A percentile compares a stretch with the other conserved stretches of the same genome.
These are phyloP conservation scores for Drosophila sucinea DNA, from an alignment of 1,140 invertebrate genomes.

Conservation along the genomic window DNA sequence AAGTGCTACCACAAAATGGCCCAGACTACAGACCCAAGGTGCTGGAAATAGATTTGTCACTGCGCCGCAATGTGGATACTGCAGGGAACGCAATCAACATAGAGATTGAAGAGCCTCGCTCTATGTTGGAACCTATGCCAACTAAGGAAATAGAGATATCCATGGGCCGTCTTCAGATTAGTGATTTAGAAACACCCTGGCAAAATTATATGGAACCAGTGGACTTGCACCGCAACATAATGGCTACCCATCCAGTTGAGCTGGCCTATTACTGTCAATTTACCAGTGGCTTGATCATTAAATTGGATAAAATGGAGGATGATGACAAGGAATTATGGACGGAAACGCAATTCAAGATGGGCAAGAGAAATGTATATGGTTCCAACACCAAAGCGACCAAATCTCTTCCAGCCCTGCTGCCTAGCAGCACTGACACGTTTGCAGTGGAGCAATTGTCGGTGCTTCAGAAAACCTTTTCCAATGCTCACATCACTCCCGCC, in stretches of 20 bases:
- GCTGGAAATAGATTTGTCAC: conserved; percentile 64
- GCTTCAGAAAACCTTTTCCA: conserved; percentile 43
- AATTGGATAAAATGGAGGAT: conserved; percentile 47
- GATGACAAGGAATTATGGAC: conserved; percentile 53
- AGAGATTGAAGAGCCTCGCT: conserved; percentile 41
- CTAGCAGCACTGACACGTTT: not conserved
- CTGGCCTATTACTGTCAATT: conserved; percentile 86
- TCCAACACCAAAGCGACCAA: not conserved
- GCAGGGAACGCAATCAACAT: conserved; percentile 61
- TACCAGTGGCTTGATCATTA: conserved; percentile 16
- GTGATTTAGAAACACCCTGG: conserved; percentile 82
- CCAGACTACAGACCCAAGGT: conserved; percentile 50
- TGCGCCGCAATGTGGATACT: conserved; percentile 63
- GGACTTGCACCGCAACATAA: conserved; percentile 86
- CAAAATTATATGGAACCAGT: conserved; percentile 86
- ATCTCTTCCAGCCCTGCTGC: conserved; percentile 36
- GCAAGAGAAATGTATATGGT: conserved; percentile 36
- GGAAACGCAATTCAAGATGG: conserved; percentile 65
- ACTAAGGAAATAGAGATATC: conserved; percentile 43
- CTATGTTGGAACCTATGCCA: conserved; percentile 55
- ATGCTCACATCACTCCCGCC: conserved; percentile 45
- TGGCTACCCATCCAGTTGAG: conserved; percentile 86
- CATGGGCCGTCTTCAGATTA: conserved; percentile 39
- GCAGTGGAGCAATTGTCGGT: conserved; percentile 26
- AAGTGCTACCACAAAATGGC: conserved; percentile 42